Evolutionary conservation across 2,113 vertebrate species (phyloP).

Genomic region (Castor canadensis): DNA sequence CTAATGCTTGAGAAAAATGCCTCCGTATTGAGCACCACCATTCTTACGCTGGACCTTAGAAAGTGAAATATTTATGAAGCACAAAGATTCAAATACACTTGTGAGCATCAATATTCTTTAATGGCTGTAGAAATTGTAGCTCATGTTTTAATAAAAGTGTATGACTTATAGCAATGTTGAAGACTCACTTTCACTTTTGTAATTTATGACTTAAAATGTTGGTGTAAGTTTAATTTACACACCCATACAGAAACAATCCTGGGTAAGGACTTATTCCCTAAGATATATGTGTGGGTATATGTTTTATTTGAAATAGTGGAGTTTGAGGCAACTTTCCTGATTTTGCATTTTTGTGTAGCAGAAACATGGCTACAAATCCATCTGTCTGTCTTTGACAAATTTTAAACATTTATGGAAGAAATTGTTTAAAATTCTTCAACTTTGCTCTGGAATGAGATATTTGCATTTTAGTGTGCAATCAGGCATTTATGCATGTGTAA

Average conservation of each 20-base stretch:
- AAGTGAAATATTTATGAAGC: slow-evolving; percentile 50
- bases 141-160: slow-evolving; percentile 52
- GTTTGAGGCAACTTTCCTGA: background rate
- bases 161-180: slow-evolving; percentile 16
- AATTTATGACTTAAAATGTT: slow-evolving; percentile 41
- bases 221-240: background rate
- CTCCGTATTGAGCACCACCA: background rate
- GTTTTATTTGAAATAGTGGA: background rate
- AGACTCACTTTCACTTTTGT: background rate
- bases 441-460: background rate
- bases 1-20: background rate
- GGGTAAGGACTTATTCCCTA: background rate
- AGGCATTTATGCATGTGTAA: background rate
- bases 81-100: slow-evolving; percentile 35
- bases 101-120: slow-evolving; percentile 52
- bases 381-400: background rate
- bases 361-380: background rate
- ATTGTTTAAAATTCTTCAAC: background rate
- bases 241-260: background rate
- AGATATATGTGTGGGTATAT: background rate
- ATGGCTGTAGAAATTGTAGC: slow-evolving; percentile 3
- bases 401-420: background rate
- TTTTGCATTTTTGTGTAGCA: background rate
- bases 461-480: background rate
- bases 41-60: background rate